Evolutionary conservation across 2,113 vertebrate genomes (phyloP), one percentile per base, ranked within the genome.

Genomic region (Cyprinodon brontotheroides): DNA sequence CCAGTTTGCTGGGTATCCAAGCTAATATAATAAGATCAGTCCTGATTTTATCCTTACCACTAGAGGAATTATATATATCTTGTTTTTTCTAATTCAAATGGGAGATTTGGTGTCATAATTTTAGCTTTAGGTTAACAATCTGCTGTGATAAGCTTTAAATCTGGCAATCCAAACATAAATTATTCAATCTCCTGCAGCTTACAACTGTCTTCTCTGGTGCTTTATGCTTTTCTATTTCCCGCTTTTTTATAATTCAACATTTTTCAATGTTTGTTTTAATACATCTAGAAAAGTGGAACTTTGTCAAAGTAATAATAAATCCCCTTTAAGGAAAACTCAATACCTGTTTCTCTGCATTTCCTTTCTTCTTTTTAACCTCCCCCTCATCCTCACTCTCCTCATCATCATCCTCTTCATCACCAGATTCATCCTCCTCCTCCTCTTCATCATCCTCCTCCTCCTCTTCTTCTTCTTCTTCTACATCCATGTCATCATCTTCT

Each of bases 331-430:
- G n/a, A 65, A 11, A 22, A 74, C 72, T 65, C n/a, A 17, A 7
- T 81, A 97, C 97, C 97, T 97, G 97, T 83, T 98, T 99, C 86
- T 98, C 98, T 76, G 96, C 93, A 61, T 93, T 93, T 81, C 94
- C 93, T 72, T 94, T 97, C 80, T 93, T 96, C 85, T 76, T 93
- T 53, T 75, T 87, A 59, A 70, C 86, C 41, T 90, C 77, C 0
- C 65, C 22, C 14, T 86, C 85, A 80, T 81, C 81, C 15, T 81
- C 90, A 2, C 70, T 96, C 17, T 95, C 95, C 80, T 96, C 96
- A 22, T 82, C 81, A 10, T 96, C 95, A 0, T 95, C 97, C 80
- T 94, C 96, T 85, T 95, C 96, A 0, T 89, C 91, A 17, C 82
- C 91, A 75, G 94, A 96, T 70, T 97, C 96, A 0, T 94, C 95